Percentiles rank a stretch among this genome's conserved stretches.
Evolutionary conservation across 2,797 vertebrate genomes (phyloP).

Genomic region (Numenius phaeopus): DNA sequence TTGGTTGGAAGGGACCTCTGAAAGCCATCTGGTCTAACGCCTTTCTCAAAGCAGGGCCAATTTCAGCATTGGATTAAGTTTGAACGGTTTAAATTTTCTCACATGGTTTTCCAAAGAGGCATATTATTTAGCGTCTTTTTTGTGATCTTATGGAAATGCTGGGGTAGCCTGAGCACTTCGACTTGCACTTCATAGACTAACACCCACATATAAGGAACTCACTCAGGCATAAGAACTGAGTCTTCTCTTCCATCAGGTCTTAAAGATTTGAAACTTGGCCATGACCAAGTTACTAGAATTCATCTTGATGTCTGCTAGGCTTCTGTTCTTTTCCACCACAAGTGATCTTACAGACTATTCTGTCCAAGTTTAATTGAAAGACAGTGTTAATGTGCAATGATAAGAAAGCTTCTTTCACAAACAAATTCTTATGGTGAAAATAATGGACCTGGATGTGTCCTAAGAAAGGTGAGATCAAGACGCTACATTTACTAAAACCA

Average conservation of each 20-base stretch:
- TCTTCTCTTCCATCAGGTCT: neutral
- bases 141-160: neutral
- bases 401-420: neutral
- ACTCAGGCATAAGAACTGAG: neutral
- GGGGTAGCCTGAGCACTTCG: neutral
- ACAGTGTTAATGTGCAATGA: neutral
- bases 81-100: neutral
- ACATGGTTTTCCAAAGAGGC: neutral
- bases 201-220: neutral
- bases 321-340: neutral
- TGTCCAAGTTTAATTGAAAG: neutral
- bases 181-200: neutral
- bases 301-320: neutral
- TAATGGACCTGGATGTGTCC: neutral
- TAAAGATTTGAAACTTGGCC: neutral
- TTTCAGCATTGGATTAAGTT: neutral
- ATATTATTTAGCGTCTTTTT: neutral
- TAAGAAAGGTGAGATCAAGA: neutral
- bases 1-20: neutral
- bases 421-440: neutral
- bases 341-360: neutral
- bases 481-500: neutral
- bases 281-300: neutral
- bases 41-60: neutral
- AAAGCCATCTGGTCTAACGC: neutral